phyloP scores from a whole-genome alignment of 1,140 invertebrate species.

The Notospermus geniculatus region DNA sequence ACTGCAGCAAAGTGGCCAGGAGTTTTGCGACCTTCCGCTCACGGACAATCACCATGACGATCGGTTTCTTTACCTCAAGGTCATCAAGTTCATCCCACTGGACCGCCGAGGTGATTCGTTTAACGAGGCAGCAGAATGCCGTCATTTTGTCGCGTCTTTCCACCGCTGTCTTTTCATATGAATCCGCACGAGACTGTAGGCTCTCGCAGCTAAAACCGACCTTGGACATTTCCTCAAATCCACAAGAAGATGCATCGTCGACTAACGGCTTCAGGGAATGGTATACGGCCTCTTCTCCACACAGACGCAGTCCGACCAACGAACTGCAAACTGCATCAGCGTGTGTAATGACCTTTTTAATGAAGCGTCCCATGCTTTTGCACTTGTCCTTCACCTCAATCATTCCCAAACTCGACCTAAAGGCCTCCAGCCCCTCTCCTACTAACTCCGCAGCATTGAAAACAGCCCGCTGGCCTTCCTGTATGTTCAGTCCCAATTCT shows the following conservation, averaged over 20 bases:
- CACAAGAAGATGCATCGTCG: neutral
- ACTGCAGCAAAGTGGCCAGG: conserved; percentile 26
- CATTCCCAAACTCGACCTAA: too few species aligned
- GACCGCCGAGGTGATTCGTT: neutral
- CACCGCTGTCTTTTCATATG: too few species aligned
- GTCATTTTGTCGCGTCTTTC: too few species aligned
- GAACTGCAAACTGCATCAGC: neutral
- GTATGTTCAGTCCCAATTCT: neutral
- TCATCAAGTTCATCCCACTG: neutral
- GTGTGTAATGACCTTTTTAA: too few species aligned
- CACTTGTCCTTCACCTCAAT: too few species aligned
- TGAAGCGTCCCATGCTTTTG: too few species aligned
- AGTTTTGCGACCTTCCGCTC: conserved; percentile 34
- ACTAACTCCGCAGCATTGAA: too few species aligned
- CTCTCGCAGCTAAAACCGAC: too few species aligned
- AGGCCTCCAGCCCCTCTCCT: too few species aligned
- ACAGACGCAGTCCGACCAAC: neutral
- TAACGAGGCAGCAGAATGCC: neutral
- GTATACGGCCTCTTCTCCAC: neutral
- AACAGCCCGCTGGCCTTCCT: conserved; percentile 1
- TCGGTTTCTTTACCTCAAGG: conserved; percentile 14
- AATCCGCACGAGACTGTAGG: too few species aligned
- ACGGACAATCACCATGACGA: conserved; percentile 42
- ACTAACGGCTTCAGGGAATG: neutral
- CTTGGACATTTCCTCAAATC: too few species aligned